phyloP scores from a whole-genome alignment of 1,140 invertebrate species.

The Thereuonema tuberculata region DNA sequence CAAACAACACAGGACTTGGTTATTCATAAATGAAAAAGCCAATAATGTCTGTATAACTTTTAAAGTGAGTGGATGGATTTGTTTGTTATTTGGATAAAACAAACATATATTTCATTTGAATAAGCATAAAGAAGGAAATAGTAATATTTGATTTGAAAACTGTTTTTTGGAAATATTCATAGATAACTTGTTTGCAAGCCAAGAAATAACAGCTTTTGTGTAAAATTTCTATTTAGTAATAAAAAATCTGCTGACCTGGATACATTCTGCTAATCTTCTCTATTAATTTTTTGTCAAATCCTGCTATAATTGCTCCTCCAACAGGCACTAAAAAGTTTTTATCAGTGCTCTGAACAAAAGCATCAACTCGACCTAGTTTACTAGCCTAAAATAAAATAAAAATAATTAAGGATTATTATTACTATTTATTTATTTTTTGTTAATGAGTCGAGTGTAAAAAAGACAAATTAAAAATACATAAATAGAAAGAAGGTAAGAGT shows the following conservation, averaged over 20 bases:
- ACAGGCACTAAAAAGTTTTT: slow-evolving; percentile 84
- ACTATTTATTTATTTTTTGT: slow-evolving; percentile 1
- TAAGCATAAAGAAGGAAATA: too few species aligned
- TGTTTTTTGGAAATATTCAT: not conserved
- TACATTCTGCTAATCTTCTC: slow-evolving; percentile 57
- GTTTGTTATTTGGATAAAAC: too few species aligned
- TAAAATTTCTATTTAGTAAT: too few species aligned
- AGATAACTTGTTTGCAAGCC: not conserved
- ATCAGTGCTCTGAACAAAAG: slow-evolving; percentile 73
- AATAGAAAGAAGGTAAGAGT: too few species aligned
- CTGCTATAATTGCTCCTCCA: slow-evolving; percentile 66
- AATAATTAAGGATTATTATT: too few species aligned
- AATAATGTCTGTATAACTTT: too few species aligned
- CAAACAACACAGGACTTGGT: too few species aligned
- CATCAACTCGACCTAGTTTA: slow-evolving; percentile 53
- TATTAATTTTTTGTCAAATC: slow-evolving; percentile 50
- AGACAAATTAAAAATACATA: too few species aligned
- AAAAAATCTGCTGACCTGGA: too few species aligned
- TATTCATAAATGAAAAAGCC: too few species aligned
- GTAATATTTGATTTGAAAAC: not conserved
- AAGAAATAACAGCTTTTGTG: not conserved
- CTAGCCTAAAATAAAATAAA: slow-evolving; percentile 23
- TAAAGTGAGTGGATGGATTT: too few species aligned
- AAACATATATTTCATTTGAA: too few species aligned
- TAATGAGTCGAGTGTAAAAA: slow-evolving; percentile 10